Evolutionary conservation across 1,140 invertebrate genomes (phyloP).

Genomic region (Belonocnema kinseyi): DNA sequence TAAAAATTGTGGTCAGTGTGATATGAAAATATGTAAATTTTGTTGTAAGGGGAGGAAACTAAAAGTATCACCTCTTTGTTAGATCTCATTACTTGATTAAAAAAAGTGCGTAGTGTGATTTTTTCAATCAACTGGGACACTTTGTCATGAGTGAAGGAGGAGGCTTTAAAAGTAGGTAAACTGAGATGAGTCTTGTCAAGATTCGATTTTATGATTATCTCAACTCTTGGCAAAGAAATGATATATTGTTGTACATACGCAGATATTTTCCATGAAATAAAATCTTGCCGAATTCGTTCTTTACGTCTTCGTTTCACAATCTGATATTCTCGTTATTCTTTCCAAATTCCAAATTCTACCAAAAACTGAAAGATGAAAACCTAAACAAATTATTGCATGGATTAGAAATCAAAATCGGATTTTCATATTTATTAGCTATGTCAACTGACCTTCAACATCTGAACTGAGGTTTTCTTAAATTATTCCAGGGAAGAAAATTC

Average conservation of each 20-base stretch:
- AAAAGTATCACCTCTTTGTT: background rate
- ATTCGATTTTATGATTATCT: conserved; percentile 10
- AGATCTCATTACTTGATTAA: background rate
- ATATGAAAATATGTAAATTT: background rate
- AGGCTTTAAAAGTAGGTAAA: background rate
- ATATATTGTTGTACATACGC: conserved; percentile 69
- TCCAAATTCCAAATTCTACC: too few species aligned
- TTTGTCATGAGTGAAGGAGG: background rate
- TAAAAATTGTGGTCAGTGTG: background rate
- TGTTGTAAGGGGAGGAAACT: background rate
- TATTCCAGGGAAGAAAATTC: too few species aligned
- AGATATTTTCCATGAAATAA: conserved; percentile 75
- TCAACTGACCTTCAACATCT: too few species aligned
- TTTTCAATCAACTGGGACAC: background rate
- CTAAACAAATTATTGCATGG: background rate
- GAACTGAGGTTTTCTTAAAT: too few species aligned
- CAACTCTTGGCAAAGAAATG: background rate
- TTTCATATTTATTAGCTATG: too few species aligned
- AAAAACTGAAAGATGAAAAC: background rate
- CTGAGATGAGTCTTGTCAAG: conserved; percentile 4
- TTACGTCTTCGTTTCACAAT: conserved; percentile 41
- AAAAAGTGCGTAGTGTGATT: background rate
- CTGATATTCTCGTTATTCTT: background rate
- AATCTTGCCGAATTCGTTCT: conserved; percentile 67
- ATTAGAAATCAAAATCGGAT: too few species aligned